These are phyloP conservation scores for Melanostoma mellinum DNA, from an alignment of 2,888 invertebrate species.

Conservation along the genomic window DNA sequence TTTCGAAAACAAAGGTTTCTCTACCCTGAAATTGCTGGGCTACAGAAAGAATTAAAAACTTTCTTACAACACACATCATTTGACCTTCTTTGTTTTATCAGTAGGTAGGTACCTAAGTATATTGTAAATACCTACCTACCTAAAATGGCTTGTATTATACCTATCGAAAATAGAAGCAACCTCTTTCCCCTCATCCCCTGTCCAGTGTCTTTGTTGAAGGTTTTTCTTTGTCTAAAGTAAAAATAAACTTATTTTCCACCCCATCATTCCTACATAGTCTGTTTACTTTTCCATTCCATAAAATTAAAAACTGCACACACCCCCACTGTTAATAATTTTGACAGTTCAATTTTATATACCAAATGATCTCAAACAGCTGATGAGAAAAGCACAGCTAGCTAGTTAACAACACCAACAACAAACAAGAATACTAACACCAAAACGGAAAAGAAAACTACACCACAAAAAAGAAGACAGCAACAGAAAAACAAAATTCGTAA, in stretches of 20 bases:
- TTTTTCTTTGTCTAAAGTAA: constrained; percentile 70
- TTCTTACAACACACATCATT: too few relatives aligned
- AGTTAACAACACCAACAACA: constrained; percentile 56
- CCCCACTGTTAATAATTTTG: constrained; percentile 57
- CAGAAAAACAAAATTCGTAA: constrained; percentile 33
- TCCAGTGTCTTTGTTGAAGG: constrained; percentile 44
- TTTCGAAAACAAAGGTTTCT: too few relatives aligned
- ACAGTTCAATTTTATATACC: constrained; percentile 72
- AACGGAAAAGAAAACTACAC: constrained; percentile 25
- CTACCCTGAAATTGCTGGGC: too few relatives aligned
- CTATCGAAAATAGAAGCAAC: too few relatives aligned
- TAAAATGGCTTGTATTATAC: too few relatives aligned
- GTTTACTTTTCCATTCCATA: not conserved
- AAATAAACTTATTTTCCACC: constrained; percentile 25
- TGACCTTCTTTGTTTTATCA: too few relatives aligned
- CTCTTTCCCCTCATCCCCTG: too few relatives aligned
- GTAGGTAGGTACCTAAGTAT: too few relatives aligned
- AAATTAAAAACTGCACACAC: not conserved
- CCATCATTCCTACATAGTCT: not conserved
- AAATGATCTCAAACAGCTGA: constrained; percentile 74
- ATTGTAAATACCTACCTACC: too few relatives aligned
- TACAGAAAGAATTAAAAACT: too few relatives aligned
- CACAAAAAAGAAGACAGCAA: constrained; percentile 36
- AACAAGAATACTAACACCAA: constrained; percentile 52
- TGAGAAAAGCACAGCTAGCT: constrained; percentile 30